Conservation (phyloP, 2,888 invertebrate species). For the Graphium colonna region DNA sequence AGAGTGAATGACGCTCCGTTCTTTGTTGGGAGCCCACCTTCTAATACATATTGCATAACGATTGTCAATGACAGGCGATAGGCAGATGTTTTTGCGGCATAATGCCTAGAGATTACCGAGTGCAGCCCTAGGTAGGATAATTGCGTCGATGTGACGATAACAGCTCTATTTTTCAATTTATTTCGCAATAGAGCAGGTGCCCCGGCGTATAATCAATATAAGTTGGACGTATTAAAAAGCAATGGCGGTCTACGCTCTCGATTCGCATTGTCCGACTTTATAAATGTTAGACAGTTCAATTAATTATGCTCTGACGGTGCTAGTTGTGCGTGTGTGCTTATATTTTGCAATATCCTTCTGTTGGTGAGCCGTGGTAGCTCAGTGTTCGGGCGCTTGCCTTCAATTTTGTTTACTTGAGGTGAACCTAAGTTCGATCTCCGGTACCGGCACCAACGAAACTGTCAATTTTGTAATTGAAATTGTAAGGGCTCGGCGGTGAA, state of each 20-base stretch:
- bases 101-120: slow-evolving; percentile 21
- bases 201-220: slow-evolving; percentile 6
- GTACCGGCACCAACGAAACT: too few species aligned
- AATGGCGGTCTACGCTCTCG: not conserved
- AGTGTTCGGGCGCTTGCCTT: too few species aligned
- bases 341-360: too few species aligned
- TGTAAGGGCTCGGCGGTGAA: too few species aligned
- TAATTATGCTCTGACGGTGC: not conserved
- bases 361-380: too few species aligned
- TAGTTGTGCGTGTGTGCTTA: too few species aligned
- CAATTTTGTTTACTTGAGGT: too few species aligned
- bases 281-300: slow-evolving; percentile 2
- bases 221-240: slow-evolving; percentile 5
- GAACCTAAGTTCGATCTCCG: too few species aligned
- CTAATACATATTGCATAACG: slow-evolving; percentile 6
- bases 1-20: not conserved
- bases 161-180: slow-evolving; percentile 10
- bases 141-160: slow-evolving; percentile 14
- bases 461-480: too few species aligned
- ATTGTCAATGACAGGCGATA: slow-evolving; percentile 18
- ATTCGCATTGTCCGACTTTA: not conserved
- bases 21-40: not conserved
- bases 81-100: slow-evolving; percentile 25
- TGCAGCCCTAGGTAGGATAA: slow-evolving; percentile 14
- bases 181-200: slow-evolving; percentile 10